phyloP scores from a whole-genome alignment of 2,797 vertebrate species.

The Mus minutoides region DNA sequence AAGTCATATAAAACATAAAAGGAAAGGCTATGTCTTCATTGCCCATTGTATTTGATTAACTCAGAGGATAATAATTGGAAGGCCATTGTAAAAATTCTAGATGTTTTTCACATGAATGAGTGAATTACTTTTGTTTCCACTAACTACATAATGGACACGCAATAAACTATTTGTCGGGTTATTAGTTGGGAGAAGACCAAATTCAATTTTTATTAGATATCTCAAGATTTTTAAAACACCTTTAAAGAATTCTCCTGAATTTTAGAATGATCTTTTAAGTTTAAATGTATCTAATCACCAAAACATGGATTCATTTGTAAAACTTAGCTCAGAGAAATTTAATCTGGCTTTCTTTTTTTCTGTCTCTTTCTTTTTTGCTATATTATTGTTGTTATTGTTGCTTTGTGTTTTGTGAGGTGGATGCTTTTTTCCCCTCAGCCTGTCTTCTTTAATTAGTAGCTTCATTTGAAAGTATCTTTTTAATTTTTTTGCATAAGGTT shows the following conservation, averaged over 20 bases:
- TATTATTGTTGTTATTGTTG: neutral
- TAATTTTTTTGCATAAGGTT: neutral
- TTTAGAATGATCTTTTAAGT: conserved; percentile 43
- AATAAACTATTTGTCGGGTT: neutral
- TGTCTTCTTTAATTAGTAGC: neutral
- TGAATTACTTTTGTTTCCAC: conserved; percentile 14
- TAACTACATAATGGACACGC: neutral
- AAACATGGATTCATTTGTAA: conserved; percentile 43
- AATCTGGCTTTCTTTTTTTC: neutral
- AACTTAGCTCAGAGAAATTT: conserved; percentile 32
- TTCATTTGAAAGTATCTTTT: conserved; percentile 47
- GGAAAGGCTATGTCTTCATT: neutral
- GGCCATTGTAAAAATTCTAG: neutral
- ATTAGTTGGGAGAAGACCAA: conserved; percentile 41
- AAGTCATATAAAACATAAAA: neutral
- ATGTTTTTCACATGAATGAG: conserved; percentile 2
- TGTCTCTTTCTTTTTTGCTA: neutral
- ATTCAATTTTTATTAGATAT: conserved; percentile 16
- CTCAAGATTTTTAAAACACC: conserved; percentile 15
- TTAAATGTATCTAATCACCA: conserved; percentile 26
- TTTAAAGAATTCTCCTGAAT: conserved; percentile 34
- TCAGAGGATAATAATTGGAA: conserved; percentile 4
- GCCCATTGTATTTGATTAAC: neutral
- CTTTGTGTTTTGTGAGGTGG: neutral
- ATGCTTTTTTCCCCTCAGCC: neutral